Percentiles rank a stretch among this genome's conserved stretches.
These are phyloP conservation scores for Spilosoma lubricipeda DNA, from an alignment of 2,888 invertebrate species.

Conservation along the genomic window DNA sequence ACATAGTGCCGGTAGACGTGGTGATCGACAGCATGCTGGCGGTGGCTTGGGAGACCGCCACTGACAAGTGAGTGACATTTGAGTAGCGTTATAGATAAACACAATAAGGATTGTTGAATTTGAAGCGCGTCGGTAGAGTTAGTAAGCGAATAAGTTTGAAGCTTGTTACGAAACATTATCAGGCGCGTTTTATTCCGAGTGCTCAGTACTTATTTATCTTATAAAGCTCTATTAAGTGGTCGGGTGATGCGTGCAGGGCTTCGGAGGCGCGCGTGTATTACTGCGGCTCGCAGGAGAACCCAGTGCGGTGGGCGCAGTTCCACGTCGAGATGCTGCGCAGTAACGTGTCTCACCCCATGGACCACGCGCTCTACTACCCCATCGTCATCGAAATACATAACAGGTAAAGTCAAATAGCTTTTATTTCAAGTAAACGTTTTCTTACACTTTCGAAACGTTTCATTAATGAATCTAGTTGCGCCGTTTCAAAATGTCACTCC, in stretches of 20 bases:
- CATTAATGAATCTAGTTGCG: too few species aligned
- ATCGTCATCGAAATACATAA: not conserved
- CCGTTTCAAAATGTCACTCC: too few species aligned
- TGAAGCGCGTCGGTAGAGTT: too few species aligned
- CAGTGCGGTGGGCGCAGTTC: conserved; percentile 88
- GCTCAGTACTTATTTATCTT: too few species aligned
- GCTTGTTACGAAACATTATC: too few species aligned
- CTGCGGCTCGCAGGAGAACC: conserved; percentile 90
- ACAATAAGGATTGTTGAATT: too few species aligned
- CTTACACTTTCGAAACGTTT: too few species aligned
- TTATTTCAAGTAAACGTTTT: too few species aligned
- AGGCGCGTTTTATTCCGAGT: too few species aligned
- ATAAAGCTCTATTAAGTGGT: too few species aligned
- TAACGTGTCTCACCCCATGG: conserved; percentile 13
- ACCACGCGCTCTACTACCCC: conserved; percentile 30
- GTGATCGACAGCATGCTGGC: conserved; percentile 90
- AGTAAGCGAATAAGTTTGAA: too few species aligned
- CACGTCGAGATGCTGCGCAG: not conserved
- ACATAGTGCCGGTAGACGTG: conserved; percentile 93
- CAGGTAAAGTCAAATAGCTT: conserved; percentile 15
- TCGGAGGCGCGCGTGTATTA: conserved; percentile 88
- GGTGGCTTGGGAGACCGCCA: conserved; percentile 89
- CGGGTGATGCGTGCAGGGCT: conserved; percentile 39
- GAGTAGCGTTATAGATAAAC: too few species aligned
- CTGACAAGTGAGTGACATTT: conserved; percentile 28